Evolutionary conservation across 2,888 invertebrate genomes (phyloP).

Genomic region (Xylophagus ater): DNA sequence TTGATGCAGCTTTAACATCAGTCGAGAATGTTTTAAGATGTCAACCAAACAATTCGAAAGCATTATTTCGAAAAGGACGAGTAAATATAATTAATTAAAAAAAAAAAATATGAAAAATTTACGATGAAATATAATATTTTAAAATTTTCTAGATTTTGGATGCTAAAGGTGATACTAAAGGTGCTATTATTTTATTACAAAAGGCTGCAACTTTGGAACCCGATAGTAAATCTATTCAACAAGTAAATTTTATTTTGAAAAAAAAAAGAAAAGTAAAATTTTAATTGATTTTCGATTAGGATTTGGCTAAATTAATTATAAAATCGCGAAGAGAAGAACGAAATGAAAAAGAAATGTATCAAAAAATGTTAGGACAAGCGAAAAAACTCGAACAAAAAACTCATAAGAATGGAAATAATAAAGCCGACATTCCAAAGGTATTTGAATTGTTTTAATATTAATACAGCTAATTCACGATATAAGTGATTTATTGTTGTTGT

Average conservation of each 20-base stretch:
- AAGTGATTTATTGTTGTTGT: no score
- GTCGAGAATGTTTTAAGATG: conserved; percentile 71
- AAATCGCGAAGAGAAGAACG: conserved; percentile 47
- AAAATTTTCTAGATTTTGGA: conserved; percentile 46
- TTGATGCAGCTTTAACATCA: conserved; percentile 72
- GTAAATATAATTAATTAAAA: conserved; percentile 27
- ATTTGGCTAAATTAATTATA: conserved; percentile 45
- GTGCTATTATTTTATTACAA: conserved; percentile 55
- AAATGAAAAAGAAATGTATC: conserved; percentile 54
- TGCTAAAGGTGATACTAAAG: conserved; percentile 55
- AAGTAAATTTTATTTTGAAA: conserved; percentile 21
- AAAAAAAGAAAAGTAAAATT: not conserved
- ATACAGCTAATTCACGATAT: not conserved
- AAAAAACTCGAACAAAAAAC: conserved; percentile 37
- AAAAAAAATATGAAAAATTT: not conserved
- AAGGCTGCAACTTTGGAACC: conserved; percentile 55
- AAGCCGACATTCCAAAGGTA: conserved; percentile 31
- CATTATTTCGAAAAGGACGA: conserved; percentile 75
- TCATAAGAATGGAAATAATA: conserved; percentile 23
- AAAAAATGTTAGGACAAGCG: conserved; percentile 52
- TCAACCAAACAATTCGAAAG: conserved; percentile 83
- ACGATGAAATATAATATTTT: not conserved
- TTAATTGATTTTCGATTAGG: conserved; percentile 24
- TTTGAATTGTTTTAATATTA: not conserved
- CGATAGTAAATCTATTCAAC: conserved; percentile 47